phyloP scores from a whole-genome alignment of 2,797 vertebrate genomes.

The Myioborus melanocephalus region DNA sequence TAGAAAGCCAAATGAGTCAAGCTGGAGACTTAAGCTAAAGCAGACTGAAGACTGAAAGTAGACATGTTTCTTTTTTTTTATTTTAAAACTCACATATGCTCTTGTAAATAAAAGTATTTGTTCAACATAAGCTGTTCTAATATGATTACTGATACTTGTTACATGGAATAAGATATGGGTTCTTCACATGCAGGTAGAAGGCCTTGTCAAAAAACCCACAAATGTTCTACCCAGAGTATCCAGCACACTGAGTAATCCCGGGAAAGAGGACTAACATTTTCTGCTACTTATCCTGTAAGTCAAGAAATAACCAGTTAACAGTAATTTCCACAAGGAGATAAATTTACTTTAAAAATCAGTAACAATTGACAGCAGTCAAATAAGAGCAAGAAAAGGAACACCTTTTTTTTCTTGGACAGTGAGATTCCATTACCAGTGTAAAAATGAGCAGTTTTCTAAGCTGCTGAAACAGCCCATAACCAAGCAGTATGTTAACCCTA shows the following conservation, averaged over 20 bases:
- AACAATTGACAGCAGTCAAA: background rate
- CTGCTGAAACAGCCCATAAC: background rate
- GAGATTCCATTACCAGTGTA: background rate
- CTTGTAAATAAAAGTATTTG: slow-evolving; percentile 64
- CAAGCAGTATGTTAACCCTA: background rate
- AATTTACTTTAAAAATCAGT: background rate
- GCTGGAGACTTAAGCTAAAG: background rate
- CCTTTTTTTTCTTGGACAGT: background rate
- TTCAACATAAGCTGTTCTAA: background rate
- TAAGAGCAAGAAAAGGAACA: background rate
- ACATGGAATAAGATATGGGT: background rate
- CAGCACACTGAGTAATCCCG: background rate
- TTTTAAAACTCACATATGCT: background rate
- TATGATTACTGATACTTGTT: background rate
- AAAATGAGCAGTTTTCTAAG: background rate
- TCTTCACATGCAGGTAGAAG: background rate
- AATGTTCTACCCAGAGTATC: background rate
- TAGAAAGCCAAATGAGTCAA: background rate
- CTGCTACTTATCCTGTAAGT: background rate
- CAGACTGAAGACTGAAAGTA: background rate
- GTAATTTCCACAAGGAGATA: background rate
- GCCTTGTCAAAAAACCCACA: background rate
- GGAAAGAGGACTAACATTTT: background rate
- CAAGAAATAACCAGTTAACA: background rate
- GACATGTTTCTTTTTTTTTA: background rate